phyloP scores from a whole-genome alignment of 2,797 vertebrate genomes.

The Propithecus deckenii region DNA sequence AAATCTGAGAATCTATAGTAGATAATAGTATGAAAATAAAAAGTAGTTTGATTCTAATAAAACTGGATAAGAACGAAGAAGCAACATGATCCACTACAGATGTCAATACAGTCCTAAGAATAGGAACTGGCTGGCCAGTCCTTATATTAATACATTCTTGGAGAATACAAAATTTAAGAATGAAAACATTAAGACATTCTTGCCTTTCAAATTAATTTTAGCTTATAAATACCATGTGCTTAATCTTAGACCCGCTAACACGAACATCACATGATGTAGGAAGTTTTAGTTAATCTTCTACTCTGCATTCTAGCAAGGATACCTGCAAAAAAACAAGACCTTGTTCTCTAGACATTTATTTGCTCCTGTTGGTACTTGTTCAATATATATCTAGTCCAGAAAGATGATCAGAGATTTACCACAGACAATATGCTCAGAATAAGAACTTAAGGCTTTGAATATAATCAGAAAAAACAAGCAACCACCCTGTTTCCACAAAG shows the following conservation, averaged over 20 bases:
- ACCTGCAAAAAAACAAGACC: neutral
- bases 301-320: slow-evolving; percentile 29
- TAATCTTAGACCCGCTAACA: slow-evolving; percentile 34
- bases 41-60: slow-evolving; percentile 51
- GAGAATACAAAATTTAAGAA: slow-evolving; percentile 55
- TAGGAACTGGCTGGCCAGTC: slow-evolving; percentile 42
- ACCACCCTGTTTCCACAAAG: slow-evolving; percentile 23
- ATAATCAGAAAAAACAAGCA: neutral
- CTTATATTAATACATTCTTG: slow-evolving; percentile 48
- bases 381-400: neutral
- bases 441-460: slow-evolving; percentile 59
- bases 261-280: neutral
- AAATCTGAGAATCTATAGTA: slow-evolving; percentile 51
- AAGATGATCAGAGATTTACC: slow-evolving; percentile 2
- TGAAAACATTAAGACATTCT: slow-evolving; percentile 51
- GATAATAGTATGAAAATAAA: slow-evolving; percentile 66
- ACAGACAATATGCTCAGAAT: slow-evolving; percentile 20
- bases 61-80: slow-evolving; percentile 46
- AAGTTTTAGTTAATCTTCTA: neutral
- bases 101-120: slow-evolving; percentile 23
- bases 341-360: neutral
- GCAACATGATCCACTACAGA: slow-evolving; percentile 7
- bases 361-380: neutral
- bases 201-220: slow-evolving; percentile 55
- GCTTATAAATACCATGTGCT: slow-evolving; percentile 69